Conservation (phyloP, 1,140 invertebrate genomes). For the Limonius californicus region DNA sequence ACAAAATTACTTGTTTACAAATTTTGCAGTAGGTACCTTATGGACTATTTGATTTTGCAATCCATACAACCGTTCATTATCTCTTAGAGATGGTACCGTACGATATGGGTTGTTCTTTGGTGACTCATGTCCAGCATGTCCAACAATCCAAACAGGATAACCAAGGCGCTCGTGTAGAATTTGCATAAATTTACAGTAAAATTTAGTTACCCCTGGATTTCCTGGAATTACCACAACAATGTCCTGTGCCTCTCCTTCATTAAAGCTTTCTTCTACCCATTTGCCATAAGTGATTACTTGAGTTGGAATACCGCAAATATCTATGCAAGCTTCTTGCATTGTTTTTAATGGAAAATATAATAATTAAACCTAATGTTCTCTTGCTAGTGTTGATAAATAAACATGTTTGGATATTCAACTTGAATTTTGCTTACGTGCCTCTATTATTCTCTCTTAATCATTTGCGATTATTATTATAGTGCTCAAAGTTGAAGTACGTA, state of each 20-base stretch:
- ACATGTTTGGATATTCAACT: too few species aligned
- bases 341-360: too few species aligned
- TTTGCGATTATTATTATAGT: too few species aligned
- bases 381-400: too few species aligned
- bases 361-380: too few species aligned
- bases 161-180: conserved; percentile 56
- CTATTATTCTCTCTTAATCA: too few species aligned
- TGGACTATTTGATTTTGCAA: conserved; percentile 76
- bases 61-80: conserved; percentile 58
- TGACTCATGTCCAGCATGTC: conserved; percentile 67
- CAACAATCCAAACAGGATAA: conserved; percentile 67
- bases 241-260: conserved; percentile 48
- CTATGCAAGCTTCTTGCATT: conserved; percentile 51
- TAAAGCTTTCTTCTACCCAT: conserved; percentile 60
- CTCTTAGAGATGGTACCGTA: conserved; percentile 49
- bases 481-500: too few species aligned
- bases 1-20: background rate
- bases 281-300: conserved; percentile 63
- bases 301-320: conserved; percentile 61
- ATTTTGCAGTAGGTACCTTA: conserved; percentile 54
- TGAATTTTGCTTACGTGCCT: too few species aligned
- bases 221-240: conserved; percentile 39
- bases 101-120: conserved; percentile 41
- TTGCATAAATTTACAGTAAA: conserved; percentile 68
- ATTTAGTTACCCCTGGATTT: conserved; percentile 65